phyloP scores from a whole-genome alignment of 2,797 vertebrate genomes.

The Coracias cyanogaster region DNA sequence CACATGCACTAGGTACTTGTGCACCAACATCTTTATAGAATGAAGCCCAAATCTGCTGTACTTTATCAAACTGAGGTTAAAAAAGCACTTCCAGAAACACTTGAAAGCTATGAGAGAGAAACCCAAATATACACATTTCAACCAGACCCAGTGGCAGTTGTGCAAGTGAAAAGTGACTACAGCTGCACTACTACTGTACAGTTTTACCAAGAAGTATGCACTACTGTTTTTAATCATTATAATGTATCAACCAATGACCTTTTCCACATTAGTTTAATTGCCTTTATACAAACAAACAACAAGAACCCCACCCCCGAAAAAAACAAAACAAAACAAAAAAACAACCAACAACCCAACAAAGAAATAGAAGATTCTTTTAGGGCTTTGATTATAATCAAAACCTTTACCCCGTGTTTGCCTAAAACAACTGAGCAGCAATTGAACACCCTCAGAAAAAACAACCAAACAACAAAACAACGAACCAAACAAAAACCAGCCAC shows the following conservation, averaged over 20 bases:
- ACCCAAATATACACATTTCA: not conserved
- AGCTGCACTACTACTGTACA: not conserved
- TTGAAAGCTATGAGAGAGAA: not conserved
- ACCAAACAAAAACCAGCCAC: not conserved
- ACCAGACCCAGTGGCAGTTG: not conserved
- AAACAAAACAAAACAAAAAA: not conserved
- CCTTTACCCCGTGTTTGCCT: not conserved
- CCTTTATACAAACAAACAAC: not conserved
- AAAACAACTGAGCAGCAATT: not conserved
- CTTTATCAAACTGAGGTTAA: fast-evolving
- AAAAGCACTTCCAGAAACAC: not conserved
- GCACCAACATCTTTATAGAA: not conserved
- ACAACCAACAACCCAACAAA: not conserved
- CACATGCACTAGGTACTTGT: fast-evolving
- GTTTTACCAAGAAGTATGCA: not conserved
- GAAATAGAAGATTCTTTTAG: not conserved
- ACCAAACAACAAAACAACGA: no score
- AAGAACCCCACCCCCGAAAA: not conserved
- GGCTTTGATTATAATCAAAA: not conserved
- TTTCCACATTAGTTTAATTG: not conserved
- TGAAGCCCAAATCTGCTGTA: not conserved
- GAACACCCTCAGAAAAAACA: not conserved
- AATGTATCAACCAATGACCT: not conserved
- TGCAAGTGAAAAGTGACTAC: not conserved
- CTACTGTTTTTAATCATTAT: not conserved